Conservation (phyloP, 1,140 invertebrate genomes). For the Protaetia brevitarsis region DNA sequence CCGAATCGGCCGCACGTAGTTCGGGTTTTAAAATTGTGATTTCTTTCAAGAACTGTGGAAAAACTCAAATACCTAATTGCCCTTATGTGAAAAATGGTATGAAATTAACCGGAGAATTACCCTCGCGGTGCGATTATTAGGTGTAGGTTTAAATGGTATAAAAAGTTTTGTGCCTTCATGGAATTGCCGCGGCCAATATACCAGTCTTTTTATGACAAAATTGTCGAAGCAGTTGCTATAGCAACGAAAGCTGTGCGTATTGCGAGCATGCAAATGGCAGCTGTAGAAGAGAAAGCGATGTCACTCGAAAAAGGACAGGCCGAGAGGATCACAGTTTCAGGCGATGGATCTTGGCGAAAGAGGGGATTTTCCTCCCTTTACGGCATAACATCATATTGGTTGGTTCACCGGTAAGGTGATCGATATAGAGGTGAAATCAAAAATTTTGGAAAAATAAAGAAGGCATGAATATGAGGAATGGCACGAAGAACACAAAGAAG, state of each 20-base stretch:
- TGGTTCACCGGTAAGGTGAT: constrained; percentile 37
- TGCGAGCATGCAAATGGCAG: constrained; percentile 17
- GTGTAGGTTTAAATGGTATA: constrained; percentile 30
- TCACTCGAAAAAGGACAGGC: constrained; percentile 25
- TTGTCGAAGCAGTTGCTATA: constrained; percentile 26
- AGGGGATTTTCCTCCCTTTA: constrained; percentile 37
- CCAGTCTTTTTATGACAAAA: constrained; percentile 24
- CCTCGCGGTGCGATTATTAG: constrained; percentile 25
- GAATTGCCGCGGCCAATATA: constrained; percentile 24
- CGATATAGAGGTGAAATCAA: constrained; percentile 34
- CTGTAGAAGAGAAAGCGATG: constrained; percentile 22
- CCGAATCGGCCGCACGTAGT: neutral
- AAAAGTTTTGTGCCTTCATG: constrained; percentile 35
- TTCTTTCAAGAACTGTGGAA: neutral
- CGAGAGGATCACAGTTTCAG: constrained; percentile 33
- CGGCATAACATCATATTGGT: constrained; percentile 32
- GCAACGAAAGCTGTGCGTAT: constrained; percentile 25
- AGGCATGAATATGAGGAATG: constrained; percentile 30
- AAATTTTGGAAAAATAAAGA: constrained; percentile 29
- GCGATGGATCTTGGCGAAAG: constrained; percentile 37
- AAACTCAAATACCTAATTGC: constrained; percentile 27
- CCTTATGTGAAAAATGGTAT: constrained; percentile 29
- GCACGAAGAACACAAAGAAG: constrained; percentile 30
- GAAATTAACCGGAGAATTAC: constrained; percentile 36
- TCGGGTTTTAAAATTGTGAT: neutral